Conservation (phyloP, 2,888 invertebrate genomes). For the Hydraecia micacea region DNA sequence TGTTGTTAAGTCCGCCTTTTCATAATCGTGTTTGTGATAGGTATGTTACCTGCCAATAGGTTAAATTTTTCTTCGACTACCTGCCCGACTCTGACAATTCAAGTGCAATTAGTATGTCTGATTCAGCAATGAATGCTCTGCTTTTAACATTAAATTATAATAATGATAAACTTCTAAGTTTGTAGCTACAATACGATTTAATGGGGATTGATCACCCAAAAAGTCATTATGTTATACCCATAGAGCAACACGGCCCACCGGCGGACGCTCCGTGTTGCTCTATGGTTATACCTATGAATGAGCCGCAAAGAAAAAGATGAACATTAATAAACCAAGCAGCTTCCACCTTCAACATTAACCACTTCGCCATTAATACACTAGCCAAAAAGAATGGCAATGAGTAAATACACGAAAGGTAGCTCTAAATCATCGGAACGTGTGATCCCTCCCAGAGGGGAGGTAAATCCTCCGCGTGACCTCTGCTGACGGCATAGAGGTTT, state of each 20-base stretch:
- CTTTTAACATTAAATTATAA: neutral
- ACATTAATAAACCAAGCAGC: neutral
- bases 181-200: neutral
- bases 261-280: too few species aligned
- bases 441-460: constrained; percentile 54
- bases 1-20: neutral
- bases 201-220: neutral
- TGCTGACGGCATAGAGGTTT: constrained; percentile 57
- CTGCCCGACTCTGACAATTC: neutral
- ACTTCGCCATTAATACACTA: constrained; percentile 5
- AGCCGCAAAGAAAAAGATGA: neutral
- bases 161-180: neutral
- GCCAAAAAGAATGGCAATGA: constrained; percentile 34
- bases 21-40: neutral
- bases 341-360: neutral
- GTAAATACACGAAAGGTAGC: constrained; percentile 38
- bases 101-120: neutral
- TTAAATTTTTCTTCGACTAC: neutral
- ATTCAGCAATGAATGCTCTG: neutral
- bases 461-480: constrained; percentile 46
- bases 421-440: constrained; percentile 62
- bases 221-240: neutral
- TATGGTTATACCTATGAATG: neutral
- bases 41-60: neutral
- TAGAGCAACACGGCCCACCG: too few species aligned